Base-by-base conservation (phyloP, 2,797 vertebrate species). In the Babyrousa celebensis region DNA sequence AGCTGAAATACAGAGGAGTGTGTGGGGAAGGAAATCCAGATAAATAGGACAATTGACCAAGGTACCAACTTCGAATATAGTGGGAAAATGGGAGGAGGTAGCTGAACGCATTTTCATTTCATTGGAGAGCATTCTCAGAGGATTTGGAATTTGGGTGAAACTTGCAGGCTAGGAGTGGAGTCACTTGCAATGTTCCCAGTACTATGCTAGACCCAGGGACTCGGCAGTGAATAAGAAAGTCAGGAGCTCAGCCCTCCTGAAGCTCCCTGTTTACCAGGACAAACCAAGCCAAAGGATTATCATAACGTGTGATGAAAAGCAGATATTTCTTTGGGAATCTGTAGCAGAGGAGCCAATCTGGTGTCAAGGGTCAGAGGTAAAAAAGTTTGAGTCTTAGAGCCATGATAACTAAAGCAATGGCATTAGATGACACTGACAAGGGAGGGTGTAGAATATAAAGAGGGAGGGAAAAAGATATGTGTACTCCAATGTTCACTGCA, bases 191-290 rank as follows among this genome's bases (percentile, higher is more conserved):
- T 7, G 40, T 79, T 23, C 15, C 16, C 56, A 25, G 62, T 5
- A 48, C 11, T 27, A 16, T 11, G 54, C 16, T 20, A 52, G 29
- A 43, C 20, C 5, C 43, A 62, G 40, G 36, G 20, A 18, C 40
- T 60, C 11, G 5, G 5, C 29, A 40, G 5, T 43, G 18, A 93
- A 74, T 43, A 68, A 40, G 29, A 67, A 43, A 54, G 72, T 14
- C 2, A 2, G 10, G 12, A 58, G 29, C n/a, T 4, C 12, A 6
- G 17, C 3, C 11, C 29, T 71, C 6, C 0, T 0, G 60, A 77
- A 60, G 6, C 15, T 62, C 48, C 25, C 7, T 32, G 25, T 43
- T 82, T 29, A 56, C 23, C 56, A 40, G 11, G 18, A 52, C n/a
- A 56, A 79, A 71, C 0, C 15, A 68, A 62, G 20, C 54, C 3